A percentile compares a stretch with the other conserved stretches of the same genome.
phyloP scores from a whole-genome alignment of 2,888 invertebrate species.

The Lycocerus yunnanus region DNA sequence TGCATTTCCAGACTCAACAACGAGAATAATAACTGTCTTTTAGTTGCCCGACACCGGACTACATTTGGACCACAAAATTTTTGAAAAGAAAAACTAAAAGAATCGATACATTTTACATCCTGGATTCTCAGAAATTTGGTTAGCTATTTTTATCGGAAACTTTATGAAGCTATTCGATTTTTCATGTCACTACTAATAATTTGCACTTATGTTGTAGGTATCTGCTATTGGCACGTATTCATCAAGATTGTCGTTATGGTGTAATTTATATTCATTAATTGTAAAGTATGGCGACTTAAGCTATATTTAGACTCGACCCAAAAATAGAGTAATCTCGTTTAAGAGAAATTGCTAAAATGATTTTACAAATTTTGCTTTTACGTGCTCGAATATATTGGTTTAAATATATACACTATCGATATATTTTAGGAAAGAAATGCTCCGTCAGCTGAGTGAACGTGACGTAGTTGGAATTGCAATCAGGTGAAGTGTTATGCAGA shows the following conservation, averaged over 20 bases:
- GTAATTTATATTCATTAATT: not conserved
- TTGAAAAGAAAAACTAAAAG: not conserved
- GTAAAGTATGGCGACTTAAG: not conserved
- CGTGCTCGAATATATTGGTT: not conserved
- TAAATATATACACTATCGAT: not conserved
- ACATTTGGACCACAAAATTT: not conserved
- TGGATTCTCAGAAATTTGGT: constrained; percentile 8
- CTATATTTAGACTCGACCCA: not conserved
- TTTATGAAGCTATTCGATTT: not conserved
- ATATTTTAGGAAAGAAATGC: not conserved
- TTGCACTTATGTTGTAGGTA: too few species aligned
- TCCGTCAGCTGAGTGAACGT: not conserved
- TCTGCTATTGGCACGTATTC: not conserved
- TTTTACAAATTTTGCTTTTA: not conserved
- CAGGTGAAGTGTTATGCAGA: not conserved
- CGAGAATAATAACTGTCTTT: not conserved
- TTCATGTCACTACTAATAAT: not conserved
- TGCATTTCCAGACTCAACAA: not conserved
- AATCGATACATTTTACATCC: constrained; percentile 4
- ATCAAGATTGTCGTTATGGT: not conserved
- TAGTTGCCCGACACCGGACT: not conserved
- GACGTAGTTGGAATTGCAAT: not conserved
- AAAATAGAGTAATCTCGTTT: not conserved
- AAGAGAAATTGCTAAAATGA: not conserved
- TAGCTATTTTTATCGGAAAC: not conserved